Evolutionary conservation across 2,113 vertebrate genomes (phyloP).

Genomic region (Varanus salvator): DNA sequence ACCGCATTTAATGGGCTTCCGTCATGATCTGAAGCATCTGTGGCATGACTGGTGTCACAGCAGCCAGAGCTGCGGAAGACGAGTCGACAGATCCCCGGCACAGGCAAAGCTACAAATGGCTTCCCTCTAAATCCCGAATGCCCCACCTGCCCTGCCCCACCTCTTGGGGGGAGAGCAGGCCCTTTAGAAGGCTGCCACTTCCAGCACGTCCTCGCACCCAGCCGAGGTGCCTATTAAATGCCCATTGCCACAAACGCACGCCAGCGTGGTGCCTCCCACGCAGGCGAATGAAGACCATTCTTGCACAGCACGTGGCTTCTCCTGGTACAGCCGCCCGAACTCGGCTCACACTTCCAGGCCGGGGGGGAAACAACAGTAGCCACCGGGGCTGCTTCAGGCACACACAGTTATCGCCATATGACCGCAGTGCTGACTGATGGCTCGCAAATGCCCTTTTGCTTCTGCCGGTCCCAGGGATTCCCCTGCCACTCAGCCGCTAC

Average conservation of each 20-base stretch:
- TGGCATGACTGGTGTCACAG: neutral
- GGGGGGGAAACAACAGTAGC: neutral
- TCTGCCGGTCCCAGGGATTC: neutral
- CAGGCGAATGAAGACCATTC: constrained; percentile 54
- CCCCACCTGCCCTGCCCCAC: accelerated
- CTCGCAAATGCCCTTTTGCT: neutral
- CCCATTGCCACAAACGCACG: constrained; percentile 64
- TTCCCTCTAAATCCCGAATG: neutral
- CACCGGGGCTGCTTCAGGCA: neutral
- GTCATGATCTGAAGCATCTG: neutral
- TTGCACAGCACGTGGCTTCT: constrained; percentile 39
- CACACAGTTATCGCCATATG: neutral
- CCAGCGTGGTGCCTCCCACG: constrained; percentile 39
- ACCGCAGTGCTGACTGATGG: neutral
- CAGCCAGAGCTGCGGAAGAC: neutral
- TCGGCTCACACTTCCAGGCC: neutral
- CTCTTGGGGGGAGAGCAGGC: constrained; percentile 41
- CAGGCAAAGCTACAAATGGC: neutral
- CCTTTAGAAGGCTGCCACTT: neutral
- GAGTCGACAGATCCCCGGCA: neutral
- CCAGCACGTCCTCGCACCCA: constrained; percentile 41
- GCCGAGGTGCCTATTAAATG: constrained; percentile 54
- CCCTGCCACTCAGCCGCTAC: neutral
- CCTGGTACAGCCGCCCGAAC: accelerated
- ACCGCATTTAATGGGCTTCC: neutral